These are phyloP conservation scores for Leptoclinus maculatus DNA, from an alignment of 2,797 vertebrate species.

Conservation along the genomic window DNA sequence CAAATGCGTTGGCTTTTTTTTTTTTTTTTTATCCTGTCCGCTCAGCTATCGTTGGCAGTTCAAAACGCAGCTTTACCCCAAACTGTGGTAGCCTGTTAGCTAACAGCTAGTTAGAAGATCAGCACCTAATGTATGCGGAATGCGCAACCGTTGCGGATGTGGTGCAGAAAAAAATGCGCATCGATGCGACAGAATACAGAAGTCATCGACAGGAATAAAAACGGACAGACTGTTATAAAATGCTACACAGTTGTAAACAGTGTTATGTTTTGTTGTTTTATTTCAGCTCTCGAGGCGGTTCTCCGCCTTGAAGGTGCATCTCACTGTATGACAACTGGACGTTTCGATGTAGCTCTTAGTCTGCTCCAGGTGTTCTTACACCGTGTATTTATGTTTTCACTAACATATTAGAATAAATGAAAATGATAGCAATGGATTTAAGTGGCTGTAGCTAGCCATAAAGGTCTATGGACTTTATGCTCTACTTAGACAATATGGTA, in stretches of 20 bases:
- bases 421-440: slow-evolving; percentile 18
- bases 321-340: slow-evolving; percentile 50
- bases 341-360: slow-evolving; percentile 33
- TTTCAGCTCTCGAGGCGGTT: slow-evolving; percentile 68
- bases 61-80: not conserved
- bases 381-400: not conserved
- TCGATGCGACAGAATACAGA: slow-evolving; percentile 77
- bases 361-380: slow-evolving; percentile 35
- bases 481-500: not conserved
- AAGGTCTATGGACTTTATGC: not conserved
- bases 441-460: slow-evolving; percentile 20
- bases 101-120: slow-evolving; percentile 66
- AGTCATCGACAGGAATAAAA: slow-evolving; percentile 4
- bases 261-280: slow-evolving; percentile 63
- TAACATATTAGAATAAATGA: not conserved
- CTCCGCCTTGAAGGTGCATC: slow-evolving; percentile 53
- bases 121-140: slow-evolving; percentile 85
- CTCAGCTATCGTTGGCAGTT: not conserved
- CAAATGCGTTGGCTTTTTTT: not conserved
- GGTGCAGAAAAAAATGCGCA: slow-evolving; percentile 85
- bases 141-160: slow-evolving; percentile 87
- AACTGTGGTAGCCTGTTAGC: slow-evolving; percentile 50
- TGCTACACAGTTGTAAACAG: slow-evolving; percentile 25
- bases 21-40: not conserved
- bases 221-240: not conserved